phyloP scores from a whole-genome alignment of 2,888 invertebrate species.

The Cryptus viduatorius region DNA sequence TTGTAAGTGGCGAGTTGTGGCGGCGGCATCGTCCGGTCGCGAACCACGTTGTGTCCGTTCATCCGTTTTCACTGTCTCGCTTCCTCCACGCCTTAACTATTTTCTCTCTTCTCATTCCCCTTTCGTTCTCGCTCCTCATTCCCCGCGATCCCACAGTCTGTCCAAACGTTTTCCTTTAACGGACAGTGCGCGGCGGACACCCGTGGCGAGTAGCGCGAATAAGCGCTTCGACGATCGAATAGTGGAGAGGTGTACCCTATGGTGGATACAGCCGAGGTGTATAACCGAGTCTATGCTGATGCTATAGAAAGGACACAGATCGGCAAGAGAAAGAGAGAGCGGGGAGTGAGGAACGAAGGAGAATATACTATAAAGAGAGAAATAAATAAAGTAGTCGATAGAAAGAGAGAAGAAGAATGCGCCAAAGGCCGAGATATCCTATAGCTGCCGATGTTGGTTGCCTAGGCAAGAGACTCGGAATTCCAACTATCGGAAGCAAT shows the following conservation, averaged over 20 bases:
- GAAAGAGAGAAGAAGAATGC: slow-evolving; percentile 72
- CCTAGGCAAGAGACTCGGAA: slow-evolving; percentile 76
- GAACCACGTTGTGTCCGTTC: slow-evolving; percentile 59
- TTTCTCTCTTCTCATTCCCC: slow-evolving; percentile 18
- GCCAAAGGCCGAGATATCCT: slow-evolving; percentile 73
- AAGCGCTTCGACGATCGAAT: slow-evolving; percentile 60
- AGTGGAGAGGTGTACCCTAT: slow-evolving; percentile 44
- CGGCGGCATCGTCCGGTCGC: slow-evolving; percentile 57
- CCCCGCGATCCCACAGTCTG: slow-evolving; percentile 74
- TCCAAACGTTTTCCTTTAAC: slow-evolving; percentile 73
- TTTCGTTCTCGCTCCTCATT: slow-evolving; percentile 55
- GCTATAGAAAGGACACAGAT: slow-evolving; percentile 35
- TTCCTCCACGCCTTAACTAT: neutral
- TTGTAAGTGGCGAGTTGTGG: slow-evolving; percentile 67
- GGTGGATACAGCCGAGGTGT: slow-evolving; percentile 34
- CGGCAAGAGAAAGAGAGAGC: slow-evolving; percentile 17
- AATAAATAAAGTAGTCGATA: slow-evolving; percentile 65
- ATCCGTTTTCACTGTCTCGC: slow-evolving; percentile 53
- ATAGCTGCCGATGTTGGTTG: slow-evolving; percentile 73
- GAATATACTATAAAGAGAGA: slow-evolving; percentile 47
- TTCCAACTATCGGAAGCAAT: slow-evolving; percentile 83
- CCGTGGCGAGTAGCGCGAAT: slow-evolving; percentile 70
- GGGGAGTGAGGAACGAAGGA: slow-evolving; percentile 43
- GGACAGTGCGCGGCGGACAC: slow-evolving; percentile 68
- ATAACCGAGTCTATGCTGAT: slow-evolving; percentile 34